These are phyloP conservation scores for Cheirogaleus medius DNA, from an alignment of 2,113 vertebrate genomes.

Conservation along the genomic window DNA sequence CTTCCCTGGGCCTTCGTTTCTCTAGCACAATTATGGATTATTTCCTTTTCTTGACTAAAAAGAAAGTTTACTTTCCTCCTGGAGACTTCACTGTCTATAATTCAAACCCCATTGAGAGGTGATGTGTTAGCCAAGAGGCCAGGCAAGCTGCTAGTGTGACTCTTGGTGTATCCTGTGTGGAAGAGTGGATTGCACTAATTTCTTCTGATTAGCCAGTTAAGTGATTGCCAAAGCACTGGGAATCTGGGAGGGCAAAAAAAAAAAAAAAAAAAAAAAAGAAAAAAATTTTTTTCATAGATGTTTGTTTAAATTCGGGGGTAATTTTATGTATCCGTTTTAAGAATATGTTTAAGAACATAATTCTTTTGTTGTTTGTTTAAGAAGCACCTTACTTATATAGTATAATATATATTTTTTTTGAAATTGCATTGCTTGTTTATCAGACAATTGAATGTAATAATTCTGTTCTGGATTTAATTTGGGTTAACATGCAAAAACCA, in stretches of 20 bases:
- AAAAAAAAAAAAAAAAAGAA: background rate
- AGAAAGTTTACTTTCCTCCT: background rate
- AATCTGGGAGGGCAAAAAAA: conserved; percentile 11
- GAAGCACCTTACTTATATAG: conserved; percentile 83
- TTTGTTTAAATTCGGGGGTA: conserved; percentile 63
- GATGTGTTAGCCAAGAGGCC: background rate
- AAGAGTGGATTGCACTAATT: conserved; percentile 39
- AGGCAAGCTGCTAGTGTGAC: background rate
- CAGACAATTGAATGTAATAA: conserved; percentile 86
- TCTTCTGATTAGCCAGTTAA: conserved; percentile 10
- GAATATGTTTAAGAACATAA: conserved; percentile 67
- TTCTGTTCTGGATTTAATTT: conserved; percentile 77
- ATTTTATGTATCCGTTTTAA: conserved; percentile 66
- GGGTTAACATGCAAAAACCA: conserved; percentile 68
- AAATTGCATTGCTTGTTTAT: conserved; percentile 80
- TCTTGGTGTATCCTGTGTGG: conserved; percentile 39
- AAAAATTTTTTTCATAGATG: conserved; percentile 13
- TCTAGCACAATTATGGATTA: background rate
- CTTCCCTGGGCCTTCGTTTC: background rate
- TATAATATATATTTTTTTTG: conserved; percentile 80
- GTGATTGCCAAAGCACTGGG: conserved; percentile 37
- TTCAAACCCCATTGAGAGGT: background rate
- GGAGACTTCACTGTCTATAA: background rate
- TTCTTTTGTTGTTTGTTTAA: conserved; percentile 78
- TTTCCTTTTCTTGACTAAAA: conserved; percentile 43